phyloP scores from a whole-genome alignment of 2,113 vertebrate genomes.

The Neodontobutis hainanensis region DNA sequence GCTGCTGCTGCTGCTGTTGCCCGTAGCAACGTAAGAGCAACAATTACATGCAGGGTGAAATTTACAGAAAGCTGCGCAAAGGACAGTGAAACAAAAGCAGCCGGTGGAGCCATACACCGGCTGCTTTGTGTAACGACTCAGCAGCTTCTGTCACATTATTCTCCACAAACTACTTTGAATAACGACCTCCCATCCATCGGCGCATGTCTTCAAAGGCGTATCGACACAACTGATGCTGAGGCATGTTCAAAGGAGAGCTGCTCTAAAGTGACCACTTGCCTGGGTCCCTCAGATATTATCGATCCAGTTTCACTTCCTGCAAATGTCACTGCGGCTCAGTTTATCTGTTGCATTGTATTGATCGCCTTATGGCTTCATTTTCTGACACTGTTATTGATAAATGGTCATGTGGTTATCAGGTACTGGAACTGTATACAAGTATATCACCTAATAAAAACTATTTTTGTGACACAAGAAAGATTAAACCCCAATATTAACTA shows the following conservation, averaged over 20 bases:
- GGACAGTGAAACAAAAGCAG: neutral
- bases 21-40: constrained; percentile 36
- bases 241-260: neutral
- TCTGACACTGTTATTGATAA: neutral
- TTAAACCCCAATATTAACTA: too few relatives aligned
- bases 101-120: neutral
- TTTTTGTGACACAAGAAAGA: too few relatives aligned
- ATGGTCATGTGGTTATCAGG: neutral
- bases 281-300: constrained; percentile 20
- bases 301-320: constrained; percentile 33
- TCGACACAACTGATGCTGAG: constrained; percentile 15
- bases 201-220: constrained; percentile 13
- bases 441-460: too few relatives aligned
- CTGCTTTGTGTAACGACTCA: too few relatives aligned
- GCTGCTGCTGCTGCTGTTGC: constrained; percentile 26
- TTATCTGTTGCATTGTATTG: constrained; percentile 3
- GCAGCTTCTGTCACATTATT: neutral
- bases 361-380: constrained; percentile 9
- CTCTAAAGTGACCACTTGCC: constrained; percentile 18
- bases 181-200: neutral
- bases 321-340: constrained; percentile 25
- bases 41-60: neutral
- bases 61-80: neutral
- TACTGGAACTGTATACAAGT: neutral
- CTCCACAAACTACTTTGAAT: neutral